Base-by-base conservation (phyloP, 2,888 invertebrate genomes). In the Melinopterus prodromus region DNA sequence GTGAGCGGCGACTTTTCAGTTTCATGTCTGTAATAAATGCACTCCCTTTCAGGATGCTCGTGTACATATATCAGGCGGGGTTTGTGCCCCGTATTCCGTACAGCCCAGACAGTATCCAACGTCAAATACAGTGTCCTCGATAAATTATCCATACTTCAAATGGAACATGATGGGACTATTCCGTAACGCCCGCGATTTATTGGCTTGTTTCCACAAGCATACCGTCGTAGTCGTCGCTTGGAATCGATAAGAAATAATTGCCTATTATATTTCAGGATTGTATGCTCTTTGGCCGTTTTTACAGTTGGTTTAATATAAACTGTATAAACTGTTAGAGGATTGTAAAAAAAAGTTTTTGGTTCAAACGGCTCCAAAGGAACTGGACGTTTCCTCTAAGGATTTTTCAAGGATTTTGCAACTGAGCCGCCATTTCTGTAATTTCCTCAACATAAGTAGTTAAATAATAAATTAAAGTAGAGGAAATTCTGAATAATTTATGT, bases 11-110 rank as follows among this genome's bases (percentile, higher is more conserved):
- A 53, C 53, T 53, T 53, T 53, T 53, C 53, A 53, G 53, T 53
- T 53, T 53, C 53, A 53, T 53, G 53, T 53, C 53, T 53, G 53
- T 53, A 53, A 53, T 53, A 53, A 53, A 53, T 53, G 53, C 53
- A 53, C 53, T 53, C 53, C 53, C 53, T 53, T 53, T 53, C 53
- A 53, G 53, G 53, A 53, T 53, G 53, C 12, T 4, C 53, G 5
- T 53, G 53, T 53, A 53, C 53, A 53, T 53, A 53, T 53, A 53
- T 53, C 53, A 53, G 53, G 53, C 53, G 53, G 53, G 53, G 53
- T 53, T 53, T 53, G 9, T 53, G 53, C 53, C 53, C 53, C 53
- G 12, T 4, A 53, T 53, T 12, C 3, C 53, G 5, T 53, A 53
- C 9, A 53, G 53, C 53, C 12, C 53, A 53, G 53, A 53, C 53